Conservation (phyloP, 2,888 invertebrate species). For the Drosophila lutescens region DNA sequence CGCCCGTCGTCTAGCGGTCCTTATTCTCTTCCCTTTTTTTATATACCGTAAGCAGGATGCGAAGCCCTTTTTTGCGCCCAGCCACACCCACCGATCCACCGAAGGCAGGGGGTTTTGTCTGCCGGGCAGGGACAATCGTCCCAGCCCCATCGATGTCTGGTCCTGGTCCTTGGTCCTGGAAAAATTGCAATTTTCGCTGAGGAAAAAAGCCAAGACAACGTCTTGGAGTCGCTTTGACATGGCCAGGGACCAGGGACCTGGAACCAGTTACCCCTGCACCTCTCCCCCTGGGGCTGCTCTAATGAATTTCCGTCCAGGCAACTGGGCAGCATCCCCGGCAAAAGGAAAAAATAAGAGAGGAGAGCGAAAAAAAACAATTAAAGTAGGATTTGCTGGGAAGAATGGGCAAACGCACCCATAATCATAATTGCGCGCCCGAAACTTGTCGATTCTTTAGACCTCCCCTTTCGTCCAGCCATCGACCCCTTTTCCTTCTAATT, state of each 20-base stretch:
- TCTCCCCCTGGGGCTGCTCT: constrained; percentile 61
- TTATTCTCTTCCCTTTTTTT: constrained; percentile 57
- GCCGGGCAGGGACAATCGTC: constrained; percentile 70
- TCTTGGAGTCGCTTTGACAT: constrained; percentile 77
- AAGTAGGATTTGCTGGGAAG: constrained; percentile 61
- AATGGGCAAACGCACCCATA: constrained; percentile 65
- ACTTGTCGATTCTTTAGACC: constrained; percentile 59
- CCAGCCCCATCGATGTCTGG: constrained; percentile 38
- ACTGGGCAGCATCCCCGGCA: constrained; percentile 60
- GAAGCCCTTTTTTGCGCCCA: constrained; percentile 53
- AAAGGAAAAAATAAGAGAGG: constrained; percentile 20
- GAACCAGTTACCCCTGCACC: constrained; percentile 58
- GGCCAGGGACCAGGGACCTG: constrained; percentile 48
- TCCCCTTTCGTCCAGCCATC: neutral
- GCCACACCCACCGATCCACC: constrained; percentile 11
- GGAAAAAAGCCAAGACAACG: constrained; percentile 73
- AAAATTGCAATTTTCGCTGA: constrained; percentile 78
- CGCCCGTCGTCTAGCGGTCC: constrained; percentile 70
- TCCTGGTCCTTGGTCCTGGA: constrained; percentile 21
- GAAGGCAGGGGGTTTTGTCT: constrained; percentile 32
- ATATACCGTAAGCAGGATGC: constrained; percentile 43
- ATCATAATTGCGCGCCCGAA: constrained; percentile 73
- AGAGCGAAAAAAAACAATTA: constrained; percentile 69
- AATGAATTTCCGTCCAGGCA: constrained; percentile 77
- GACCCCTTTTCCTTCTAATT: constrained; percentile 61